These are phyloP conservation scores for Actinopyga echinites DNA, from an alignment of 53 echinoderm and acorn worm genomes.

Conservation along the genomic window DNA sequence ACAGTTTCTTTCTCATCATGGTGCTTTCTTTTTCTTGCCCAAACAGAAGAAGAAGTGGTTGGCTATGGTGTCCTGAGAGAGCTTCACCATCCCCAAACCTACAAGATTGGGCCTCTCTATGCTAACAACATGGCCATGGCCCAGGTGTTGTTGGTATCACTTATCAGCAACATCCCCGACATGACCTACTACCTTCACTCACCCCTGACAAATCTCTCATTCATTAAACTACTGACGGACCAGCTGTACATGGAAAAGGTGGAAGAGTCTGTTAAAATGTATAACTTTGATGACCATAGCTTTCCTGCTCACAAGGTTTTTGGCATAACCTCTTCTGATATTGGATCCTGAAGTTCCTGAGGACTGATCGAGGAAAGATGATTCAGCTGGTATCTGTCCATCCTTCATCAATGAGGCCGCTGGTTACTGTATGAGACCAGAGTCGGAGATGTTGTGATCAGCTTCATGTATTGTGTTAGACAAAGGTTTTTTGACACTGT, in stretches of 20 bases:
- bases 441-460: too few relatives aligned
- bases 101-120: conserved; percentile 81
- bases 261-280: conserved; percentile 82
- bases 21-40: neutral
- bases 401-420: too few relatives aligned
- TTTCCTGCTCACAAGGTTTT: conserved; percentile 77
- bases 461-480: too few relatives aligned
- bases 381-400: too few relatives aligned
- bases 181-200: conserved; percentile 73
- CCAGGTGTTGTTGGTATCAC: conserved; percentile 73
- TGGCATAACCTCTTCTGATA: conserved; percentile 64
- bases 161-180: conserved; percentile 72
- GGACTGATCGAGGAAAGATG: neutral
- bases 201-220: conserved; percentile 83
- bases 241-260: conserved; percentile 82
- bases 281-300: conserved; percentile 65
- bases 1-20: too few relatives aligned
- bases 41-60: conserved; percentile 68
- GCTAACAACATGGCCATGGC: conserved; percentile 81
- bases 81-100: conserved; percentile 49
- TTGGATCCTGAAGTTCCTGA: conserved; percentile 46
- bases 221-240: conserved; percentile 60
- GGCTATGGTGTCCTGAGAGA: conserved; percentile 86
- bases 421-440: too few relatives aligned
- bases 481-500: too few relatives aligned